Evolutionary conservation across 2,113 vertebrate species (phyloP).

Genomic region (Lichenostomus cassidix): DNA sequence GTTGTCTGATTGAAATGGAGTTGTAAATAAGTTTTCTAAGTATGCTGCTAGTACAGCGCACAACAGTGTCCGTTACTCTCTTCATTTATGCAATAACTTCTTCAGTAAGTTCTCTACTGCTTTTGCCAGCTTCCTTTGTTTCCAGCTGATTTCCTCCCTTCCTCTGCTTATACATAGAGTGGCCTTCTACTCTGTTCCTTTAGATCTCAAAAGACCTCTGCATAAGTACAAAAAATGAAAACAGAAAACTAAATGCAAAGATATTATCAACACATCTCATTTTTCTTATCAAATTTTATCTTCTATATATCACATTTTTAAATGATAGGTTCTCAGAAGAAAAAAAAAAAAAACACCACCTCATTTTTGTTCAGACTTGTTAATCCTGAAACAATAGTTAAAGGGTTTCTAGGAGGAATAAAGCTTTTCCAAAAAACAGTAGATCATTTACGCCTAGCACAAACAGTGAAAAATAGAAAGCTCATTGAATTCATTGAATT

Average conservation of each 20-base stretch:
- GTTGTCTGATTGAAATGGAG: background rate
- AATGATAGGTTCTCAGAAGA: background rate
- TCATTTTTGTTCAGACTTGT: background rate
- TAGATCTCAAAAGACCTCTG: background rate
- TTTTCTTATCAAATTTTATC: background rate
- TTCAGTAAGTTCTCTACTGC: background rate
- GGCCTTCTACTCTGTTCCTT: background rate
- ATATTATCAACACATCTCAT: background rate
- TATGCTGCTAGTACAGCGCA: background rate
- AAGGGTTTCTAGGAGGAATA: background rate
- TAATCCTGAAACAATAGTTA: background rate
- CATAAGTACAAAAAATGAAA: background rate
- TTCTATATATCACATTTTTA: background rate
- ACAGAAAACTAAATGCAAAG: background rate
- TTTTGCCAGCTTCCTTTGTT: background rate
- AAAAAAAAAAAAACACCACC: background rate
- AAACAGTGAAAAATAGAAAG: background rate
- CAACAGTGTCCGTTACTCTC: background rate
- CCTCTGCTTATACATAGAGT: background rate
- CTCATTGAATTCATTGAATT: background rate
- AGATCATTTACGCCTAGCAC: background rate
- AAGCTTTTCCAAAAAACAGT: background rate
- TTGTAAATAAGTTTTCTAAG: background rate
- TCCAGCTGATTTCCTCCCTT: background rate
- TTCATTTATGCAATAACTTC: background rate